Base-by-base conservation (phyloP, 1,140 invertebrate species). In the Drosophila cardini region DNA sequence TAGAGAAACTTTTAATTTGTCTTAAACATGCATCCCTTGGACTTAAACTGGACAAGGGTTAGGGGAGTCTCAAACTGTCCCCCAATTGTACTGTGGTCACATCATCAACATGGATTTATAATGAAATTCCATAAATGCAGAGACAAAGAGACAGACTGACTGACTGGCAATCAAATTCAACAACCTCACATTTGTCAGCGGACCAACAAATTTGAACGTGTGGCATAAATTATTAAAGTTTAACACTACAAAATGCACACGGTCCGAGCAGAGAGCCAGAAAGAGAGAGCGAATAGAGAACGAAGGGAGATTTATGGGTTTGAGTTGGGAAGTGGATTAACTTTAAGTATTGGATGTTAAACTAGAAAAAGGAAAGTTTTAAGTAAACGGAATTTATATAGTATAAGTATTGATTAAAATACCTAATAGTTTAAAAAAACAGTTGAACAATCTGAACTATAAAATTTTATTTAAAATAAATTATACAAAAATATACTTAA, bases 71-170 rank as follows among this genome's bases (percentile, higher is more conserved):
- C 6, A 16, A 10, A n/a, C 11, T n/a, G 42, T 48, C 46, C 52
- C 52, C 34, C 15, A 55, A 36, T 16, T 55, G 52, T 9, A 13
- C 26, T 52, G 15, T 55, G 52, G 3, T 16, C n/a, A 11, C 34
- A 32, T 18, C 36, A 38, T 38, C 36, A 58, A 45, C 45, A 45
- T 34, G 48, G 52, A 52, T 60, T 81, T 79, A 69, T 86, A 89
- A 89, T 89, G 70, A 89, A 87, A 87, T 87, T 87, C 84, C 84
- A 84, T 84, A 84, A 87, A 42, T 57, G 72, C 50, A 42, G 36
- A 45, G 57, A 71, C 68, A 48, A 21, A 61, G 62, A 74, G 21
- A 26, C 21, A 26, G n/a, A n/a, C n/a, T n/a, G n/a, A n/a, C n/a
- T n/a, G n/a, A 71, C 60, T 65, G 61, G 69, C 73, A 76, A 78